phyloP scores from a whole-genome alignment of 30 jellyfish, hydroid and myxozoan genomes.

The Clytia hemisphaerica region DNA sequence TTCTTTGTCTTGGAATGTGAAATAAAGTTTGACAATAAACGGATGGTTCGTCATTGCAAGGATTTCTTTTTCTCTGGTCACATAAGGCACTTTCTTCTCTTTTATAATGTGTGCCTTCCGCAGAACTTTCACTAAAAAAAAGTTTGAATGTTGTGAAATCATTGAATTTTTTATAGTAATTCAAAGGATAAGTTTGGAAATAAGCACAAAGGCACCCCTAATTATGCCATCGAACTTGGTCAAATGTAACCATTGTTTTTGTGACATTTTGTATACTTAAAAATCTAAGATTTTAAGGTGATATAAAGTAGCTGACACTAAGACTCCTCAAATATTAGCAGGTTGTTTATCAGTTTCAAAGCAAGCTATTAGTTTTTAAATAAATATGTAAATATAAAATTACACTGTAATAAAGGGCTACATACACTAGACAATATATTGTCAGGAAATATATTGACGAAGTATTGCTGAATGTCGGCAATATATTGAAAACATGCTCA shows the following conservation, averaged over 20 bases:
- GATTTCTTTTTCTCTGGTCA: constrained; percentile 87
- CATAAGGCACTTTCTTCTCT: constrained; percentile 83
- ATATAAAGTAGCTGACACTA: too few relatives aligned
- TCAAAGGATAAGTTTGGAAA: background rate
- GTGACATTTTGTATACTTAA: too few relatives aligned
- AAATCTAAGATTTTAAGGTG: too few relatives aligned
- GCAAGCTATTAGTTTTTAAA: too few relatives aligned
- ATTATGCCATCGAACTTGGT: background rate
- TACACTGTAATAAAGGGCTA: too few relatives aligned
- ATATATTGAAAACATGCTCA: background rate
- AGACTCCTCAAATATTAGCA: too few relatives aligned
- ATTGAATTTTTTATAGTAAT: background rate
- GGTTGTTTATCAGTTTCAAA: too few relatives aligned
- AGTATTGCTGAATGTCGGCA: too few relatives aligned
- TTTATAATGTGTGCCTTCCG: constrained; percentile 76
- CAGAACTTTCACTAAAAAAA: constrained; percentile 66
- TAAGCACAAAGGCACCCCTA: background rate
- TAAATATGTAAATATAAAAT: too few relatives aligned
- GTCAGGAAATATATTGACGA: too few relatives aligned
- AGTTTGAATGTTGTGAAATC: too few relatives aligned
- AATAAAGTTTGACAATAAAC: constrained; percentile 73
- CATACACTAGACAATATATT: too few relatives aligned
- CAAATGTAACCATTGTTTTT: background rate
- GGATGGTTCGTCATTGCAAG: constrained; percentile 93
- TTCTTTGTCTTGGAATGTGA: constrained; percentile 92